Evolutionary conservation across 2,888 invertebrate genomes (phyloP).

Genomic region (Melitaea athalia): DNA sequence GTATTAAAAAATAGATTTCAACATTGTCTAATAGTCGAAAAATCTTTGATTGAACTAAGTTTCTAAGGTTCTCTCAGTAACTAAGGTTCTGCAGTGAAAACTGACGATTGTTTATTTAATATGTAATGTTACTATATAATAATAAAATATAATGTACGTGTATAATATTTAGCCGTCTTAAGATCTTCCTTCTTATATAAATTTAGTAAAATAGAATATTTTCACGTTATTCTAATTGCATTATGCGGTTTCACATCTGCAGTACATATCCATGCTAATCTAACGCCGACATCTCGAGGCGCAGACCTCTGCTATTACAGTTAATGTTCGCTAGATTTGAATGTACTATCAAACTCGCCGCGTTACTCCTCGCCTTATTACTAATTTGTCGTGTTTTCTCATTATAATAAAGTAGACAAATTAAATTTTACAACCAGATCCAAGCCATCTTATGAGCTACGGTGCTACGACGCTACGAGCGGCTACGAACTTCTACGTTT

Average conservation of each 20-base stretch:
- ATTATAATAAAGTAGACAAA: slow-evolving; percentile 64
- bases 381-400: slow-evolving; percentile 78
- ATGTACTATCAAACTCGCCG: slow-evolving; percentile 80
- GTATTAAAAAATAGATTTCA: too few species aligned
- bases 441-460: slow-evolving; percentile 50
- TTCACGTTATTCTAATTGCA: not conserved
- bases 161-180: too few species aligned
- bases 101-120: too few species aligned
- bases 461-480: slow-evolving; percentile 41
- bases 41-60: too few species aligned
- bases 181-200: too few species aligned
- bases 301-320: slow-evolving; percentile 73
- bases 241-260: not conserved
- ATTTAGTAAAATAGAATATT: not conserved
- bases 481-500: slow-evolving; percentile 20
- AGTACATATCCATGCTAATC: slow-evolving; percentile 50
- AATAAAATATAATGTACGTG: too few species aligned
- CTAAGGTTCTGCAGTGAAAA: too few species aligned
- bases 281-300: slow-evolving; percentile 48
- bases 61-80: too few species aligned
- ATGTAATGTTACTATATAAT: too few species aligned
- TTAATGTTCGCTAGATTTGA: slow-evolving; percentile 81
- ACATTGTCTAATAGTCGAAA: too few species aligned
- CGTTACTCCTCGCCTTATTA: slow-evolving; percentile 74
- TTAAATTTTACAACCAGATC: slow-evolving; percentile 64